Evolutionary conservation across 2,888 invertebrate species (phyloP), one percentile per base, ranked within the genome.

Genomic region (Orgyia antiqua): DNA sequence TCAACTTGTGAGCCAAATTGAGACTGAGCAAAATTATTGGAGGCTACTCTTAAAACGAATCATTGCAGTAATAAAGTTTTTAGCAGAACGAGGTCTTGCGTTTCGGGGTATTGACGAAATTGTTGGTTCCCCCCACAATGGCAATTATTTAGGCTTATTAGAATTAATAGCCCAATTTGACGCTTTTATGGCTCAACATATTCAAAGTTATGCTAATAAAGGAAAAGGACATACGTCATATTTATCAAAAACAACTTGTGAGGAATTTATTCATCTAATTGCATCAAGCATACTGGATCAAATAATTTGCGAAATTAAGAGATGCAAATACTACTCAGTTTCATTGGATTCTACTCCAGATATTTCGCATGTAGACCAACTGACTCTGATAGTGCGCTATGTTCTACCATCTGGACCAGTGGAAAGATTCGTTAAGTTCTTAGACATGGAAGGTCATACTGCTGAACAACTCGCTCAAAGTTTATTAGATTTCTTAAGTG

Each of bases 21-120:
- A 18, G 2, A 19, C 25, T 9, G 20, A 31, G 10, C 9, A 9
- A 24, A 24, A 13, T 3, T 29, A 29, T 24, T 29, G 24, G 29
- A 21, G n/a, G 23, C 3, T 6, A 23, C 10, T 29, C 7, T 23
- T 29, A 23, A 17, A 10, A 17, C 13, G 23, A 23, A 29, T 29
- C 7, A 10, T 23, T 23, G 10, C 21, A 29, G 35, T 35, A 13
- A 13, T 33, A 25, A 33, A 29, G 15, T 29, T 33, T 29, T 29
- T 29, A 18, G 29, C 30, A 27, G 15, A 21, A 26, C 26, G 34
- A 30, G 30, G 30, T 21, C 23, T 34, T 27, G 27, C 34, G 7
- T 35, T 31, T 27, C 31, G 36, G 8, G 36, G 31, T 7, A 20
- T 24, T 31, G 15, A 36, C n/a, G 31, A 31, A 27, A 36, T 20